Evolutionary conservation across 2,797 vertebrate genomes (phyloP).

Genomic region (Sylvia borin): DNA sequence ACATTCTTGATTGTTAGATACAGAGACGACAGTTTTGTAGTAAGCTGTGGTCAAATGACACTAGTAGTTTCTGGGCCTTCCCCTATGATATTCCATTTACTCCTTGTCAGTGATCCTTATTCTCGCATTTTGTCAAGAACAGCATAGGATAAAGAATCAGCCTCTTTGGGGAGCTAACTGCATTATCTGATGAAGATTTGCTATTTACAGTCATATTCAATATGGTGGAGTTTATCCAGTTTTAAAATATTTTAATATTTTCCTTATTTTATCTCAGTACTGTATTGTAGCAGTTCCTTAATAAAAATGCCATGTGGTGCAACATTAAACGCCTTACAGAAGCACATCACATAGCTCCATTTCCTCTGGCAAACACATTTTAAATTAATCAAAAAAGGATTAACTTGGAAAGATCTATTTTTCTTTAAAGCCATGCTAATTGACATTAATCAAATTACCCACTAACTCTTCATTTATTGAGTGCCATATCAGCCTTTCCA

Average conservation of each 20-base stretch:
- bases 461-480: conserved; percentile 50
- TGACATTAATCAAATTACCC: conserved; percentile 55
- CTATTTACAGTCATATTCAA: neutral
- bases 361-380: conserved; percentile 20
- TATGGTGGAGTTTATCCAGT: rapidly evolving
- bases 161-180: neutral
- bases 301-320: neutral
- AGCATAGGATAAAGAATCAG: neutral
- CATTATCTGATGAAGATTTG: neutral
- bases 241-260: neutral
- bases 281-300: neutral
- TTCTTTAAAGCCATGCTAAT: conserved; percentile 56
- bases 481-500: conserved; percentile 33
- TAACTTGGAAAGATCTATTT: conserved; percentile 49
- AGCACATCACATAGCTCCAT: neutral
- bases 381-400: conserved; percentile 52
- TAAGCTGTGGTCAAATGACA: neutral
- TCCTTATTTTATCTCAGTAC: neutral
- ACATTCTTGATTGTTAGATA: neutral
- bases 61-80: neutral
- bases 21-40: neutral
- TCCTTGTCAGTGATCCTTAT: neutral
- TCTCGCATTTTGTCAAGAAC: neutral
- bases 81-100: neutral
- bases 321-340: neutral